Base-by-base conservation (phyloP, 1,140 invertebrate species). In the Chironomus striatipennis region DNA sequence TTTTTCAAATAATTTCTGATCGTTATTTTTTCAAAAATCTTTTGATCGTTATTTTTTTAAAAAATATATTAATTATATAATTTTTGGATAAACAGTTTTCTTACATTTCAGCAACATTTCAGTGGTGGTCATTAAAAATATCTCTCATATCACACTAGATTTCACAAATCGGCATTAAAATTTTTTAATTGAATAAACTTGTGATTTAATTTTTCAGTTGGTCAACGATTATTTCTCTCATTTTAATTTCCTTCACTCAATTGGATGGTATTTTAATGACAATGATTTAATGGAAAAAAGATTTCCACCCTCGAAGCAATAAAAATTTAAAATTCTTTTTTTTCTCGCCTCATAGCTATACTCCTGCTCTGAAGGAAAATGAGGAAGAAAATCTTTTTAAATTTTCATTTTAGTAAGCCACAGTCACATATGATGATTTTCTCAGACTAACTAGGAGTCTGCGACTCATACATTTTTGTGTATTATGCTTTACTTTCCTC, bases 161-260 rank as follows among this genome's bases (percentile, higher is more conserved):
- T 70, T 70, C 17, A 18, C 20, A 20, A 70, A 70, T 70, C 65
- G 18, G 65, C 17, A 70, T 70, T 70, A 70, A 70, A 18, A 20
- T 70, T 70, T 70, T 70, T 70, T 70, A 70, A 70, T 70, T 70
- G 65, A 57, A 57, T 57, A 57, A 57, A 57, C 47, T 57, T 57
- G 47, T 57, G 47, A 57, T n/a, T 57, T 57, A 57, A 57, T 57
- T 57, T 57, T 57, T 57, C 47, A 57, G 47, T 57, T 57, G 47
- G 47, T 57, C 47, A 57, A 57, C 47, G 47, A n/a, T 57, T n/a
- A 57, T n/a, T 15, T 57, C n/a, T 34, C 5, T 34, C 5, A 34
- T 34, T 34, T 34, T 34, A 34, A 34, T 34, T 34, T 34, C 5
- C 24, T 34, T 34, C 24, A 1, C 24, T 34, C 24, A 34, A 34